Evolutionary conservation across 1,140 invertebrate species (phyloP), one percentile per base, ranked within the genome.

Genomic region (Polypedilum vanderplanki): DNA sequence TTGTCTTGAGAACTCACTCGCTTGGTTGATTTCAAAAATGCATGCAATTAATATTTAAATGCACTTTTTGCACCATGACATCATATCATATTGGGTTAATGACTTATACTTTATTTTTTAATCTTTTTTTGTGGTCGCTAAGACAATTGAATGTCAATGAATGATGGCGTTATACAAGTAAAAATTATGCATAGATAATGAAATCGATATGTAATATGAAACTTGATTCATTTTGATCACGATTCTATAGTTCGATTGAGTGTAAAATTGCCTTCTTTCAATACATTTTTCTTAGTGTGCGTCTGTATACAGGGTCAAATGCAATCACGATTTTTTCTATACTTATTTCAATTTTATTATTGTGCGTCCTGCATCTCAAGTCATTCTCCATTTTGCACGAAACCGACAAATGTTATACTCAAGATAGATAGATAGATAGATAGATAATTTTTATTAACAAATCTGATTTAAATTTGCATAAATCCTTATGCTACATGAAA

Each of bases 261-360:
- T 46, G 41, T 46, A 46, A 46, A 46, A 46, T 57, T 57, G 46
- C 46, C 46, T 57, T 57, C n/a, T 57, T n/a, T 57, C 12, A 57
- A 57, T 57, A 12, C n/a, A n/a, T n/a, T 57, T 57, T 12, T n/a
- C 4, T n/a, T 57, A 15, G 46, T 33, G 24, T 33, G 24, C 46
- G n/a, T 15, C 24, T 33, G 24, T 33, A 33, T 33, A 33, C 46
- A 57, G 46, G 46, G 46, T 57, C 46, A 57, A 57, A n/a, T 57
- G 46, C 46, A 57, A 57, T 57, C 46, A 57, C 46, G 46, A 57
- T 57, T 57, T 57, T 33, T 33, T 33, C 24, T 33, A 1, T 57
- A 57, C 46, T 57, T n/a, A n/a, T n/a, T 57, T 57, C 46, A 57
- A 15, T 15, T 57, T 57, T 57, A 15, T 15, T 57, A n/a, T 57